Percentiles rank a stretch among this genome's conserved stretches.
Conservation (phyloP, 2,797 vertebrate genomes). For the Tarsius wallacei region DNA sequence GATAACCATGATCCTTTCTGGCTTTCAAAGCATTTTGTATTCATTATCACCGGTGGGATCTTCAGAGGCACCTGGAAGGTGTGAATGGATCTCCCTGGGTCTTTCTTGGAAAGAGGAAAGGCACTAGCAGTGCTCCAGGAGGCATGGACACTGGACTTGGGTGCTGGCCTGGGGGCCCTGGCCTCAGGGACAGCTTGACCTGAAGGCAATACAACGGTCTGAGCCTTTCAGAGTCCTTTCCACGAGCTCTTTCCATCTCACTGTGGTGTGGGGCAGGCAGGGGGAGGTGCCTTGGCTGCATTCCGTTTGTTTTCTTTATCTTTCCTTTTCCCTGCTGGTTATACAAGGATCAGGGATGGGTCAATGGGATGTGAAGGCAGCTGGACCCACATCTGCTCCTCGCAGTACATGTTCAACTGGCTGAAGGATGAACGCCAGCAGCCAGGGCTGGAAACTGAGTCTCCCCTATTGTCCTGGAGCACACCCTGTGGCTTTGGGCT, state of each 20-base stretch:
- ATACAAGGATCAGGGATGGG: fast-evolving
- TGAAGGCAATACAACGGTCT: fast-evolving
- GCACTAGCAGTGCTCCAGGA: not conserved
- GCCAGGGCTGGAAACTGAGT: not conserved
- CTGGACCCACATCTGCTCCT: not conserved
- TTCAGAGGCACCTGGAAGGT: not conserved
- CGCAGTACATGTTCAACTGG: fast-evolving
- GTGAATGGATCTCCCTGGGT: too few species aligned
- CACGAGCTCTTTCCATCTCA: not conserved
- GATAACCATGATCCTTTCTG: fast-evolving
- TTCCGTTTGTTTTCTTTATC: fast-evolving
- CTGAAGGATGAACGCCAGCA: fast-evolving
- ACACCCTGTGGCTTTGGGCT: fast-evolving
- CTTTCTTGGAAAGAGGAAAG: not conserved
- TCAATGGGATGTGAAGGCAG: fast-evolving
- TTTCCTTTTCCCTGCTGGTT: not conserved
- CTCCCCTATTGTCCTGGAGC: not conserved
- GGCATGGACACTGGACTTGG: fast-evolving
- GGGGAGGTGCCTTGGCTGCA: fast-evolving
- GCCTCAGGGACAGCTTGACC: not conserved
- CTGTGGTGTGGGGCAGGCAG: fast-evolving
- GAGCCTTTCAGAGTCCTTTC: not conserved
- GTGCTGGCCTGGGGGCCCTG: not conserved
- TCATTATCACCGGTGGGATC: fast-evolving
- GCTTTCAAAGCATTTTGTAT: fast-evolving